phyloP scores from a whole-genome alignment of 2,113 vertebrate genomes.

The Protobothrops mucrosquamatus region DNA sequence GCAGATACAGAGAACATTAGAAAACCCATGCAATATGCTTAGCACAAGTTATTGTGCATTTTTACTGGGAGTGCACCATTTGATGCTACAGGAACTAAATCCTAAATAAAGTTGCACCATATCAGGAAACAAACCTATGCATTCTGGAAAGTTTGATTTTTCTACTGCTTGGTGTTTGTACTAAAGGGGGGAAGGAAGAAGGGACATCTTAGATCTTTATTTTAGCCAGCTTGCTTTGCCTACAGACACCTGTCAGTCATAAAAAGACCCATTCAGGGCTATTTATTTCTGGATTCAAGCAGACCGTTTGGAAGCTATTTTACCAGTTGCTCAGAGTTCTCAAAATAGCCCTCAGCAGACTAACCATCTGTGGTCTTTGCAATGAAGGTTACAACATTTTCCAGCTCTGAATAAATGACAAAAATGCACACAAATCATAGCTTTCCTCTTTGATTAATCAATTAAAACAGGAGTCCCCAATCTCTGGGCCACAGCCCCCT shows the following conservation, averaged over 20 bases:
- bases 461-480: neutral
- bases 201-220: slow-evolving; percentile 29
- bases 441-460: neutral
- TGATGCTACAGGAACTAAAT: neutral
- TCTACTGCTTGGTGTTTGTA: neutral
- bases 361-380: slow-evolving; percentile 42
- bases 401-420: slow-evolving; percentile 42
- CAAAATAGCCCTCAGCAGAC: slow-evolving; percentile 54
- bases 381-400: slow-evolving; percentile 44
- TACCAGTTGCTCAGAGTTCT: slow-evolving; percentile 63
- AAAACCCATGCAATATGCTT: neutral
- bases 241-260: slow-evolving; percentile 57
- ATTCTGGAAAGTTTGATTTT: neutral
- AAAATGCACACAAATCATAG: neutral
- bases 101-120: neutral
- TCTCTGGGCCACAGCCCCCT: neutral
- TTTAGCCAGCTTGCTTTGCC: slow-evolving; percentile 45
- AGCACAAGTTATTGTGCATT: neutral
- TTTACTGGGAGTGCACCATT: neutral
- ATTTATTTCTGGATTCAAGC: slow-evolving; percentile 66
- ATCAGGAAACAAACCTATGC: neutral
- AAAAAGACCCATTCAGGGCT: slow-evolving; percentile 61
- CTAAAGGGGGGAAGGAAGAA: neutral
- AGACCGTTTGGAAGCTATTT: slow-evolving; percentile 58
- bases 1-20: neutral